phyloP scores from a whole-genome alignment of 2,797 vertebrate species.

The Paedocypris micromegethes region DNA sequence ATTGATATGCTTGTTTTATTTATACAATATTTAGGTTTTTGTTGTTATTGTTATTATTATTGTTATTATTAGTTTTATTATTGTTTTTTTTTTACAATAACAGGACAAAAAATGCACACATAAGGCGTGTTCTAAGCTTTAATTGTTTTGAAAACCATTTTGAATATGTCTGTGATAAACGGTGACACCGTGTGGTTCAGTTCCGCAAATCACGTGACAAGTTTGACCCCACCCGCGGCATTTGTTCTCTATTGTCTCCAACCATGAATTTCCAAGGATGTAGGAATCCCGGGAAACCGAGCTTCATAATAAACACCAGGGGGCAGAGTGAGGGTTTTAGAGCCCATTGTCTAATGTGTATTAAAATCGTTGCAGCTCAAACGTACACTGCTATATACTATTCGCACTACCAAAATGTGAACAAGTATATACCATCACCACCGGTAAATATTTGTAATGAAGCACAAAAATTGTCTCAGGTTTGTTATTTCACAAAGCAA shows the following conservation, averaged over 20 bases:
- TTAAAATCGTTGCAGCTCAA: not conserved
- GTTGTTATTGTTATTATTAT: no score
- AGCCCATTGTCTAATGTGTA: not conserved
- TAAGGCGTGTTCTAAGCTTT: not conserved
- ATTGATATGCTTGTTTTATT: no score
- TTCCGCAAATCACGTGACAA: slow-evolving; percentile 39
- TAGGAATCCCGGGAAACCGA: not conserved
- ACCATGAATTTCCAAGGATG: not conserved
- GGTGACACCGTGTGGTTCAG: slow-evolving; percentile 60
- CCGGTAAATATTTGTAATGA: not conserved
- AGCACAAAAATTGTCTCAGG: not conserved
- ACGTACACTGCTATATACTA: not conserved
- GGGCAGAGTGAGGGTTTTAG: slow-evolving; percentile 24
- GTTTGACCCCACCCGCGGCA: slow-evolving; percentile 6
- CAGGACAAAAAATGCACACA: no score
- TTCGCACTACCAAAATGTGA: no score
- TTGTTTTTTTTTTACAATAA: no score
- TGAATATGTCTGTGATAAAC: slow-evolving; percentile 43
- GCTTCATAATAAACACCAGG: slow-evolving; percentile 6
- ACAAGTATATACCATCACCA: not conserved
- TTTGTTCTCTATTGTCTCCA: slow-evolving; percentile 1
- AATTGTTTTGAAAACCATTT: not conserved
- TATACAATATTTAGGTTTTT: no score
- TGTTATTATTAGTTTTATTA: no score
- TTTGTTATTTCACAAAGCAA: not conserved